Percentiles rank a stretch among this genome's conserved stretches.
Conservation (phyloP, 2,113 vertebrate species). For the Rhadina sibilatrix region DNA sequence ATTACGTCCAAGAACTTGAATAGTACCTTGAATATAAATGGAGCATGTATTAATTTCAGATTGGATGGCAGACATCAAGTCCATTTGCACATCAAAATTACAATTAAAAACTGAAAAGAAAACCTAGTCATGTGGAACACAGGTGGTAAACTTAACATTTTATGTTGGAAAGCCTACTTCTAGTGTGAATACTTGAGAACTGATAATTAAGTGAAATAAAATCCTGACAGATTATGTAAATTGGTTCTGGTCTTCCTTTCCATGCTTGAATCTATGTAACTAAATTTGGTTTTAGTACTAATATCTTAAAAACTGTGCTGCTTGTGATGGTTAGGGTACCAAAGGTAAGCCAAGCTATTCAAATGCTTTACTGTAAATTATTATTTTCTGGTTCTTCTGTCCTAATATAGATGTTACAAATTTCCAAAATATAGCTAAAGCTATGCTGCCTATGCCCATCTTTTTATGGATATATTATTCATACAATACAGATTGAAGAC, state of each 20-base stretch:
- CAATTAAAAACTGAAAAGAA: background rate
- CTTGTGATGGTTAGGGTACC: background rate
- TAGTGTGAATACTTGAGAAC: background rate
- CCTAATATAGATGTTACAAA: background rate
- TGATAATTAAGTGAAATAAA: background rate
- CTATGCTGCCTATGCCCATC: background rate
- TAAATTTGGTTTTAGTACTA: background rate
- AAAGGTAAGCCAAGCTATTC: background rate
- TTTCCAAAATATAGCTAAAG: constrained; percentile 17
- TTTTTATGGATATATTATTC: constrained; percentile 18
- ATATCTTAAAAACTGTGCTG: background rate
- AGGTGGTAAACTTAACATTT: background rate
- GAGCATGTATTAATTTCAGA: background rate
- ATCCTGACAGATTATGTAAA: background rate
- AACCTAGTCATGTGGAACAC: background rate
- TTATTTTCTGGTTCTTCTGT: background rate
- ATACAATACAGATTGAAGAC: constrained; percentile 15
- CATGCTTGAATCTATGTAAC: background rate
- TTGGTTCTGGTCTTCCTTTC: background rate
- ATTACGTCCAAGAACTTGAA: background rate
- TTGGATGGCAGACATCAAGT: background rate
- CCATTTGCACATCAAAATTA: background rate
- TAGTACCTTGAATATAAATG: background rate
- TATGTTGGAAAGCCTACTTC: background rate
- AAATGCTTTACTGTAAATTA: background rate